A percentile compares a stretch with the other conserved stretches of the same genome.
Conservation (phyloP, 2,113 vertebrate species). For the Spheniscus mendiculus region DNA sequence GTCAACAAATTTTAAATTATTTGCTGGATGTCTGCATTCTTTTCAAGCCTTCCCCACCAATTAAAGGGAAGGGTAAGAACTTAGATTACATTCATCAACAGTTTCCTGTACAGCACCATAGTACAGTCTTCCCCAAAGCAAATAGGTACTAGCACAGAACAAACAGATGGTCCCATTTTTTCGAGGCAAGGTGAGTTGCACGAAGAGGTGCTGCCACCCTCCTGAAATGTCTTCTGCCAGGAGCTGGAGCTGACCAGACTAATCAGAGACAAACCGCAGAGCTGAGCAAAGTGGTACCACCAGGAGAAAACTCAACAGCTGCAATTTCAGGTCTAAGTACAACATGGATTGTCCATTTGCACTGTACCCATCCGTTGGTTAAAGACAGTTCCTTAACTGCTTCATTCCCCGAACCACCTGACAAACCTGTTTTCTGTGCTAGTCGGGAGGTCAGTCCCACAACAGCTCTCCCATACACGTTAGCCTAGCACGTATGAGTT, state of each 20-base stretch:
- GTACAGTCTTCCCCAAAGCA: background rate
- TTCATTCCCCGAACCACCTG: background rate
- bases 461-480: background rate
- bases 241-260: background rate
- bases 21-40: background rate
- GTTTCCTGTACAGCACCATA: background rate
- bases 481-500: background rate
- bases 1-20: background rate
- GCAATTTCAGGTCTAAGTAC: background rate
- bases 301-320: background rate
- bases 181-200: background rate
- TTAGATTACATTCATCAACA: background rate
- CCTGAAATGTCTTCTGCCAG: background rate
- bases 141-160: background rate
- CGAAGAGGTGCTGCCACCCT: background rate
- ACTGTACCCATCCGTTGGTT: background rate
- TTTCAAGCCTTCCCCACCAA: background rate
- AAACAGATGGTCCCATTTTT: background rate
- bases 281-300: background rate
- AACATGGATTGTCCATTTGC: background rate
- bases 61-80: background rate
- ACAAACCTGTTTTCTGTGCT: background rate
- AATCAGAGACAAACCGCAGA: background rate
- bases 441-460: background rate
- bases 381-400: background rate